Conservation (phyloP, 2,888 invertebrate species). For the Colostygia pectinataria region DNA sequence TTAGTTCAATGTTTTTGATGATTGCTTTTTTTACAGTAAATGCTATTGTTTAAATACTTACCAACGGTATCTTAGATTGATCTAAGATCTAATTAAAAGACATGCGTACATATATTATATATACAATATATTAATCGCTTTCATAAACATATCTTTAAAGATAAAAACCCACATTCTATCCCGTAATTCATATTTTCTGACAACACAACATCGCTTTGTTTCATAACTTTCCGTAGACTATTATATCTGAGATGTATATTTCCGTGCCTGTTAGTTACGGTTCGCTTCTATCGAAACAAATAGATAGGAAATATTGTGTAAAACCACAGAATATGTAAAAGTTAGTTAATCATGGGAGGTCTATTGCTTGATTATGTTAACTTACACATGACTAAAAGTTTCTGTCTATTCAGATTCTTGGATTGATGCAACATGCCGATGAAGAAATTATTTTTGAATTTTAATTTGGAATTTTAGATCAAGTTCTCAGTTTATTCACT, state of each 20-base stretch:
- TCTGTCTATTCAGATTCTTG: slow-evolving; percentile 12
- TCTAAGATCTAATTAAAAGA: too few species aligned
- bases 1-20: neutral
- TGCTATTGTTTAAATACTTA: too few species aligned
- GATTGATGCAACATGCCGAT: slow-evolving; percentile 14
- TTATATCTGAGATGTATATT: slow-evolving; percentile 30
- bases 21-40: neutral
- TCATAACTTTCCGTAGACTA: slow-evolving; percentile 29
- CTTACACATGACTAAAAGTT: slow-evolving; percentile 5
- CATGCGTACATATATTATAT: too few species aligned
- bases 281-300: slow-evolving; percentile 30
- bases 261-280: slow-evolving; percentile 30
- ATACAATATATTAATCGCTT: too few species aligned
- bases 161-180: neutral
- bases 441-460: slow-evolving; percentile 19
- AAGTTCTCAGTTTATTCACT: slow-evolving; percentile 4
- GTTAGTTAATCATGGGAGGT: slow-evolving; percentile 33
- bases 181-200: slow-evolving; percentile 11
- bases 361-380: slow-evolving; percentile 22
- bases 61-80: too few species aligned
- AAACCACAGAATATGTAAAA: slow-evolving; percentile 9
- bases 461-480: slow-evolving; percentile 16
- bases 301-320: slow-evolving; percentile 17
- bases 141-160: too few species aligned
- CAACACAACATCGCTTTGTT: slow-evolving; percentile 28